Evolutionary conservation across 2,113 vertebrate genomes (phyloP), one percentile per base, ranked within the genome.

Genomic region (Podilymbus podiceps): DNA sequence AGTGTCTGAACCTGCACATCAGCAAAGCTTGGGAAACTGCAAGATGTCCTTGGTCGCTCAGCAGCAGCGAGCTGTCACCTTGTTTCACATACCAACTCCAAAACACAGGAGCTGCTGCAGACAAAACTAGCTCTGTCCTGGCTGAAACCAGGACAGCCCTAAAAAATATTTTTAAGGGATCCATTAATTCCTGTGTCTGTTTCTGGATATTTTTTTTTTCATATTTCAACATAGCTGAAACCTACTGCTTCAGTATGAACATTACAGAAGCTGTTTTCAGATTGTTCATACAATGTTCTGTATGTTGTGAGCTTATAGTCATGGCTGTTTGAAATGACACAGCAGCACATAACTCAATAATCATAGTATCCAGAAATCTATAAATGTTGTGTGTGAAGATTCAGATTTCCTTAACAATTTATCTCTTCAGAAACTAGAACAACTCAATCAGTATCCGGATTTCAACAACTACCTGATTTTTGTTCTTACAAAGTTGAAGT

Each of bases 381-480:
- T 87, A 52, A 56, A 71, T 79, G 46, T 58, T 73, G 21, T 52
- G 31, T 79, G 27, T 63, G 69, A 80, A 67, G 53, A 81, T 88
- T 76, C 52, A 35, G 44, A 82, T 89, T 87, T 98, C 98, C 99
- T 99, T 98, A 98, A 98, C 98, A 95, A 86, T 89, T 95, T 96
- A 94, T 93, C 78, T 95, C 46, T 97, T 92, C 98, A 99, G 99
- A 99, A 99, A 99, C 98, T 99, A 76, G 99, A 99, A 97, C 99
- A 99, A 98, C 98, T 99, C 71, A 99, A 99, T 98, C 99, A 99
- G 94, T 99, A 98, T 97, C 99, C 99, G 87, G 99, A 99, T 98
- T 99, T 99, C 84, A 99, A 99, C 98, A 99, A 99, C 98, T 99
- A 99, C 95, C 97, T 99, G 97, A 99, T 99, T 98, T 99, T 99